These are phyloP conservation scores for Myiozetetes cayanensis DNA, from an alignment of 2,113 vertebrate genomes.

Conservation along the genomic window DNA sequence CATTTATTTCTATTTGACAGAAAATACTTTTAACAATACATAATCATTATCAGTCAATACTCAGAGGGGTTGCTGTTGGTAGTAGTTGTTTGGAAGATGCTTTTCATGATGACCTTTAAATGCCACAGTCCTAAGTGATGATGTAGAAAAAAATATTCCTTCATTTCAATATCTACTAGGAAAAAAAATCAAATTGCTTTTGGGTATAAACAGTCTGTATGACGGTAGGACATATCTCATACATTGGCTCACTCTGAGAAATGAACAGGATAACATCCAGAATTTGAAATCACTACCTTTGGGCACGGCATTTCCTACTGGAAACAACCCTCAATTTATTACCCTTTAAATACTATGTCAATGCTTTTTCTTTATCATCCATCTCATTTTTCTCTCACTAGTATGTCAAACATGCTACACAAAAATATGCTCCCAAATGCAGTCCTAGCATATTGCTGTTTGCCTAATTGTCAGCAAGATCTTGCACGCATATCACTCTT, in stretches of 20 bases:
- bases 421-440: not conserved
- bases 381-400: not conserved
- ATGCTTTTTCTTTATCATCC: not conserved
- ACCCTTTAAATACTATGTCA: not conserved
- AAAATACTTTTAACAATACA: constrained; percentile 57
- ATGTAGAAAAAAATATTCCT: constrained; percentile 28
- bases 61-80: constrained; percentile 53
- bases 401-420: not conserved
- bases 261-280: constrained; percentile 5
- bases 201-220: not conserved
- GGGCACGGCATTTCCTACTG: not conserved
- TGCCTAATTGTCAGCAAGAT: not conserved
- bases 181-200: constrained; percentile 36
- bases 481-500: not conserved
- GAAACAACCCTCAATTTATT: not conserved
- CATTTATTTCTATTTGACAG: constrained; percentile 68
- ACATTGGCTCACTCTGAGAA: not conserved
- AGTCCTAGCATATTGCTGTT: not conserved
- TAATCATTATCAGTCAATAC: constrained; percentile 60
- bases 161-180: constrained; percentile 34
- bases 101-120: constrained; percentile 76
- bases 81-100: constrained; percentile 53
- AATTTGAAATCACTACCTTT: constrained; percentile 44
- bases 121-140: constrained; percentile 55
- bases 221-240: not conserved